Percentiles rank a stretch among this genome's conserved stretches.
Evolutionary conservation across 2,113 vertebrate species (phyloP).

Genomic region (Dryoscopus gambensis): DNA sequence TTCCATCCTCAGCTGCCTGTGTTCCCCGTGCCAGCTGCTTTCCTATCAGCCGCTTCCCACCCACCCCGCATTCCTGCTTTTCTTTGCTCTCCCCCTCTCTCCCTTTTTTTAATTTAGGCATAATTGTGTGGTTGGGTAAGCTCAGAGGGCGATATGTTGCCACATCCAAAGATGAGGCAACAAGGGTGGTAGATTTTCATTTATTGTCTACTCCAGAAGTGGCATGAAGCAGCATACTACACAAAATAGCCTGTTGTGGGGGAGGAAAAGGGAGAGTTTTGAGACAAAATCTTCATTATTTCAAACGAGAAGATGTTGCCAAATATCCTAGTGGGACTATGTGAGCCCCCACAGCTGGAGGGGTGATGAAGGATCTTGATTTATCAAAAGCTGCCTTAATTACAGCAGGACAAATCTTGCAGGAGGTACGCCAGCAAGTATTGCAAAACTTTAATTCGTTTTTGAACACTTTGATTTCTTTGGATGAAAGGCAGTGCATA

Average conservation of each 20-base stretch:
- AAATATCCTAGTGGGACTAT: not conserved
- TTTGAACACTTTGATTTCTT: not conserved
- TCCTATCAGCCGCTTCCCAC: conserved; percentile 27
- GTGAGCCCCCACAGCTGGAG: not conserved
- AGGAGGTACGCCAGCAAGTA: not conserved
- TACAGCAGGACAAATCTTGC: not conserved
- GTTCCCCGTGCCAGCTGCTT: conserved; percentile 51
- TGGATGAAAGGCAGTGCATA: not conserved
- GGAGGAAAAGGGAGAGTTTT: not conserved
- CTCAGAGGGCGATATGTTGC: conserved; percentile 45
- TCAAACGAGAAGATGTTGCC: not conserved
- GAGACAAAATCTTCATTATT: not conserved
- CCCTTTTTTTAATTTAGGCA: conserved; percentile 31
- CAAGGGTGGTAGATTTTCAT: conserved; percentile 22
- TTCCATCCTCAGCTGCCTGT: not conserved
- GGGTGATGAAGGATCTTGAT: not conserved
- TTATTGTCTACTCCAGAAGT: not conserved
- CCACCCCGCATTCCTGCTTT: conserved; percentile 51
- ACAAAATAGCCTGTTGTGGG: not conserved
- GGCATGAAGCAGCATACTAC: not conserved
- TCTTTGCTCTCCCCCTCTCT: conserved; percentile 30
- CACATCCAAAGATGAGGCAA: conserved; percentile 50
- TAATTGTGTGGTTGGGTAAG: conserved; percentile 21
- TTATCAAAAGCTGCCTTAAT: not conserved
- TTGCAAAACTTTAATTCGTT: not conserved